Evolutionary conservation across 2,888 invertebrate genomes (phyloP), one percentile per base, ranked within the genome.

Genomic region (Poecilus cupreus): DNA sequence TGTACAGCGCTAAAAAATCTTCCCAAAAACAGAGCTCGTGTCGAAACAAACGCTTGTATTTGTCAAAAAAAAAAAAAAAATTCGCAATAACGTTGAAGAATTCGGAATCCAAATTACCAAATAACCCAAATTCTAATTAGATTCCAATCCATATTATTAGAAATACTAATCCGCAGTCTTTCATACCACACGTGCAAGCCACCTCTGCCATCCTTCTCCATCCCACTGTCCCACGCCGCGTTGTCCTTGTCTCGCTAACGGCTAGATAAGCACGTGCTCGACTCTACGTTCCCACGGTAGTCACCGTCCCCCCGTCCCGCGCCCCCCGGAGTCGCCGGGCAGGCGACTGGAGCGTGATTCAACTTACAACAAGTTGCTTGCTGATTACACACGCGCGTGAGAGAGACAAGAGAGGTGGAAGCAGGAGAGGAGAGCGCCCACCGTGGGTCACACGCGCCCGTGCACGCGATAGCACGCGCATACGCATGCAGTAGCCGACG

Each of bases 311-410:
- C 46, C 57, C 22, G 43, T 74, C 8, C 32, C 80, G 37, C 39
- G 18, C 54, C 22, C 26, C 43, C 26, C 43, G 78, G 18, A 37
- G 57, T 32, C 32, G 32, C 32, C 32, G 4, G 32, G 32, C 32
- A 32, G 43, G 18, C 51, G 78, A 37, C 64, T 46, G 74, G 57
- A 80, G 80, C 80, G 80, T 80, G 80, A 80, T 80, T 80, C 80
- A 80, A 80, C 80, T 80, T 80, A 80, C 80, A 76, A 78, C 78
- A 78, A 78, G 78, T 78, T 78, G 78, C 64, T 64, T 57, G 78
- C 68, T 78, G 78, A 78, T 78, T 78, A 64, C 78, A 78, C 78
- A 49, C 78, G 68, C 11, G 10, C 8, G 32, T n/a, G 37, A 18
- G 37, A 68, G 64, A 64, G 13, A 60, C 64, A 24, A 16, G 51